Evolutionary conservation across 2,888 invertebrate genomes (phyloP).

Genomic region (Drosophila incognita): DNA sequence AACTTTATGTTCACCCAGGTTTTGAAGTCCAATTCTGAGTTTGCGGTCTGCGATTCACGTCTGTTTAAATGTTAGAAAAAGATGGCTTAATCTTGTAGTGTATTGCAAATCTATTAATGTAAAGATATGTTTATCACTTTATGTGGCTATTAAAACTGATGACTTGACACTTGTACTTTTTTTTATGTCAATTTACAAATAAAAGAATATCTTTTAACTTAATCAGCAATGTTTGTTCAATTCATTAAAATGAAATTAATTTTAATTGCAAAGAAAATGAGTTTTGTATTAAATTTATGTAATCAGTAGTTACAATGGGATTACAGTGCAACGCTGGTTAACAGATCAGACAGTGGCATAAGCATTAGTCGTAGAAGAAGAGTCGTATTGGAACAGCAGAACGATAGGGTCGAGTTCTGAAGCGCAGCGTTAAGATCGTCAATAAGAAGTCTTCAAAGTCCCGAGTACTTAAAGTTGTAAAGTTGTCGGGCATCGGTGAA

Average conservation of each 20-base stretch:
- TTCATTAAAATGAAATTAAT: not conserved
- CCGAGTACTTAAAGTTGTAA: too few relatives aligned
- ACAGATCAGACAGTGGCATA: not conserved
- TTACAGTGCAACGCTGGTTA: too few relatives aligned
- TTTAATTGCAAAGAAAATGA: not conserved
- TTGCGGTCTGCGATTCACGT: not conserved
- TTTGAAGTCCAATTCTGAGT: not conserved
- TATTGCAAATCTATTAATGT: not conserved
- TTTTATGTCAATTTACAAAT: not conserved
- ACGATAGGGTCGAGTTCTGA: too few relatives aligned
- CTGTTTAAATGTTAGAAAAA: conserved; percentile 27
- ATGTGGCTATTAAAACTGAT: not conserved
- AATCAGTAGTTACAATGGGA: not conserved
- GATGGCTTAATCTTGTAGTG: conserved; percentile 3
- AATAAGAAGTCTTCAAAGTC: too few relatives aligned
- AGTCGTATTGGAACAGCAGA: too few relatives aligned
- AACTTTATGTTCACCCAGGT: conserved; percentile 28
- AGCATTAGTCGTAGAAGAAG: not conserved
- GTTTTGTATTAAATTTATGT: not conserved
- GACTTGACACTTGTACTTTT: not conserved
- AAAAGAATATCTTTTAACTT: not conserved
- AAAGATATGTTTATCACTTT: not conserved
- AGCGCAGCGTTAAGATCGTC: too few relatives aligned
- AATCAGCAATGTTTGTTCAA: not conserved
- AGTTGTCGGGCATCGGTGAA: too few relatives aligned